A percentile compares a stretch with the other conserved stretches of the same genome.
These are phyloP conservation scores for Alouatta palliata DNA, from an alignment of 2,113 vertebrate genomes.

Conservation along the genomic window DNA sequence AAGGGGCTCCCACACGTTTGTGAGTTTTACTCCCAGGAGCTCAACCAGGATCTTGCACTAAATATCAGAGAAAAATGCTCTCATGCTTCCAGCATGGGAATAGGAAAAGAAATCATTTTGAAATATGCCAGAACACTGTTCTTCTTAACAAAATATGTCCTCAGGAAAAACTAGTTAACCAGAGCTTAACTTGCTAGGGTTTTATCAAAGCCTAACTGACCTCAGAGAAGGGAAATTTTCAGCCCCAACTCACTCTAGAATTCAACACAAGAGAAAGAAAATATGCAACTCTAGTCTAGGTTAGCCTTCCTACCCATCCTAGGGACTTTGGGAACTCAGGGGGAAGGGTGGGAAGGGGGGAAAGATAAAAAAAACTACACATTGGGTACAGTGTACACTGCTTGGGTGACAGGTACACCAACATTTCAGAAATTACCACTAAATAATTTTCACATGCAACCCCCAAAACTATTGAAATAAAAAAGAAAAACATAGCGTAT, in stretches of 20 bases:
- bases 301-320: not conserved
- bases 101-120: not conserved
- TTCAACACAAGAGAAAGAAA: not conserved
- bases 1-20: not conserved
- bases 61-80: not conserved
- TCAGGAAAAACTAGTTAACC: not conserved
- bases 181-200: not conserved
- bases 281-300: too few relatives aligned
- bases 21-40: not conserved
- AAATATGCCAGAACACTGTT: not conserved
- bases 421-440: too few relatives aligned
- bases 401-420: not conserved
- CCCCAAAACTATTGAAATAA: too few relatives aligned
- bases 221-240: not conserved
- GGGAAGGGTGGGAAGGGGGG: not conserved
- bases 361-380: too few relatives aligned
- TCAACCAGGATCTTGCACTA: not conserved
- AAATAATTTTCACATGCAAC: too few relatives aligned
- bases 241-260: not conserved
- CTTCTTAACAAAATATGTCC: not conserved
- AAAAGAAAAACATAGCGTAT: not conserved
- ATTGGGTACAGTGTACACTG: too few relatives aligned
- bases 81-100: not conserved
- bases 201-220: not conserved
- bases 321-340: too few relatives aligned